A percentile compares a stretch with the other conserved stretches of the same genome.
phyloP scores from a whole-genome alignment of 2,797 vertebrate species.

The Alectoris magna region DNA sequence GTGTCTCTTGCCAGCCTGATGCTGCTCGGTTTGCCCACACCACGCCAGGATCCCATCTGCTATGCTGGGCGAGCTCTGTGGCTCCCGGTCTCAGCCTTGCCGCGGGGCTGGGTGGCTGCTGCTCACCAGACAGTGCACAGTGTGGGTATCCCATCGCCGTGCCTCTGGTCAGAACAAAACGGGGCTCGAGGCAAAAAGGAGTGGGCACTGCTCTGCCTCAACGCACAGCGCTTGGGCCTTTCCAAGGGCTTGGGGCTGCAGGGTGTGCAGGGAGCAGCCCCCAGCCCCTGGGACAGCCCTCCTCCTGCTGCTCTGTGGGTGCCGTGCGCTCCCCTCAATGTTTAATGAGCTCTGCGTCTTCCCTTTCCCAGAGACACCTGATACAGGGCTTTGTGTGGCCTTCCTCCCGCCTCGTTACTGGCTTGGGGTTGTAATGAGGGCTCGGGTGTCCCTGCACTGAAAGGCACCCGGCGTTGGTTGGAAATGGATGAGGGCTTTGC shows the following conservation, averaged over 20 bases:
- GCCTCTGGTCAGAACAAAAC: background rate
- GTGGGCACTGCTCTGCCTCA: background rate
- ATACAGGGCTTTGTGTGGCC: background rate
- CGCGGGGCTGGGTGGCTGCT: rapidly evolving
- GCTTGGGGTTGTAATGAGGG: constrained; percentile 72
- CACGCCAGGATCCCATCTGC: rapidly evolving
- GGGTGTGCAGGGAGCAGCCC: background rate
- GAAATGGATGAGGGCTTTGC: background rate
- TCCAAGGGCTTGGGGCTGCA: background rate
- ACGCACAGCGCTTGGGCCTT: rapidly evolving
- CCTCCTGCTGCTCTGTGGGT: background rate
- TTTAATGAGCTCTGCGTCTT: constrained; percentile 61
- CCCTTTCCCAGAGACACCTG: background rate
- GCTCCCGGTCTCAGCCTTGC: rapidly evolving
- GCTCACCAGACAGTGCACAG: rapidly evolving
- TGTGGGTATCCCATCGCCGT: rapidly evolving
- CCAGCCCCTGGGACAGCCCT: background rate
- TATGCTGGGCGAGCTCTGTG: background rate
- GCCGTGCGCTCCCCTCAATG: constrained; percentile 38
- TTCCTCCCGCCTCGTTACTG: constrained; percentile 40
- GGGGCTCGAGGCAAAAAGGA: background rate
- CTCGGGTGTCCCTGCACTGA: constrained; percentile 16
- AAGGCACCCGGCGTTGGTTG: background rate
- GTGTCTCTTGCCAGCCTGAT: background rate
- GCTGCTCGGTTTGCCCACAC: background rate